phyloP scores from a whole-genome alignment of 2,113 vertebrate genomes.

The Corvus moneduloides region DNA sequence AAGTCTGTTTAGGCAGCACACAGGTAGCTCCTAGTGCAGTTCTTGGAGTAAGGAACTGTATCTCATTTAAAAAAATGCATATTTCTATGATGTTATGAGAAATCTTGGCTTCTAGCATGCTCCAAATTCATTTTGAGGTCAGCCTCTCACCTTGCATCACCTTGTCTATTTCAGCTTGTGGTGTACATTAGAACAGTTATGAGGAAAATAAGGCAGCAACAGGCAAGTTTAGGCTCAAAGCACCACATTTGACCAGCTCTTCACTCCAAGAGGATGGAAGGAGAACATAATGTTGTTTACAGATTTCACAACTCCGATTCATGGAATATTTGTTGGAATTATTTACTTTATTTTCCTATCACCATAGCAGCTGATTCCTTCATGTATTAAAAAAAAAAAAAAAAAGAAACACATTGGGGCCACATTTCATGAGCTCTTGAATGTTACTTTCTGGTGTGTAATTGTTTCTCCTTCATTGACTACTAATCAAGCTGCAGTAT shows the following conservation, averaged over 20 bases:
- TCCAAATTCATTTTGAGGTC: background rate
- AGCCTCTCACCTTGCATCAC: background rate
- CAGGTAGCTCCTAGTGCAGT: background rate
- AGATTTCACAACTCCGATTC: slow-evolving; percentile 34
- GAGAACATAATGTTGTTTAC: slow-evolving; percentile 15
- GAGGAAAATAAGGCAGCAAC: background rate
- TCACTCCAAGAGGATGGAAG: background rate
- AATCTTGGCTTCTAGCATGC: background rate
- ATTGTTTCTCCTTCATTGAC: slow-evolving; percentile 53
- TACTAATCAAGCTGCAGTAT: slow-evolving; percentile 51
- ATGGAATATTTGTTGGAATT: slow-evolving; percentile 51
- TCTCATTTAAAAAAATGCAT: background rate
- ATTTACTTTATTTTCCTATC: slow-evolving; percentile 58
- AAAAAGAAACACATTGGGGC: background rate
- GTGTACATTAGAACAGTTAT: background rate
- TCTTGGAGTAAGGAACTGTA: background rate
- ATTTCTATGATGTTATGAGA: background rate
- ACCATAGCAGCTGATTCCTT: slow-evolving; percentile 38
- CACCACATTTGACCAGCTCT: background rate
- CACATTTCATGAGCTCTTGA: slow-evolving; percentile 8
- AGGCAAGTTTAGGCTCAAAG: background rate
- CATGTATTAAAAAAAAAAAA: background rate
- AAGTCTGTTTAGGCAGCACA: background rate
- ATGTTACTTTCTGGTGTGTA: slow-evolving; percentile 21
- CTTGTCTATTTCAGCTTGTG: background rate